These are phyloP conservation scores for Parthenolecanium corni DNA, from an alignment of 2,888 invertebrate genomes.

Conservation along the genomic window DNA sequence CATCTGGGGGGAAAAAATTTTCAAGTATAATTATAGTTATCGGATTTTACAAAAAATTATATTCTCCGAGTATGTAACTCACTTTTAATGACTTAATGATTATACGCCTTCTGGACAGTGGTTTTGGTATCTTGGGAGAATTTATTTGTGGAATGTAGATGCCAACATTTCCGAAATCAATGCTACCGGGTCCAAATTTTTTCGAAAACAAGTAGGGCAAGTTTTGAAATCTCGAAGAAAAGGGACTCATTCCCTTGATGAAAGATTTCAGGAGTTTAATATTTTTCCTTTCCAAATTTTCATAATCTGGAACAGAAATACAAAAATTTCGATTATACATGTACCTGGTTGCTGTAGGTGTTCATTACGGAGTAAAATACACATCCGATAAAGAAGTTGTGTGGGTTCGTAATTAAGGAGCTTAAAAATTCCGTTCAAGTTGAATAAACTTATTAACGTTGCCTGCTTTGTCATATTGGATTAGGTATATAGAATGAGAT, in stretches of 20 bases:
- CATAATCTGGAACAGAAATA: conserved; percentile 8
- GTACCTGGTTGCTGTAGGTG: too few species aligned
- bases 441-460: too few species aligned
- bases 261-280: conserved; percentile 14
- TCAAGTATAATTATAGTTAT: background rate
- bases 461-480: too few species aligned
- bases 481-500: too few species aligned
- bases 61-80: background rate
- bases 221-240: conserved; percentile 2
- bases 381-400: too few species aligned
- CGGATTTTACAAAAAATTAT: too few species aligned
- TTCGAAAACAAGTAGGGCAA: conserved; percentile 14
- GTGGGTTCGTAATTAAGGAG: too few species aligned
- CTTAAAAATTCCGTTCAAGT: too few species aligned
- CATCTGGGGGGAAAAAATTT: conserved; percentile 13
- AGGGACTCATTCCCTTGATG: conserved; percentile 21
- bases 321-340: too few species aligned
- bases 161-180: conserved; percentile 22
- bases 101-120: conserved; percentile 15
- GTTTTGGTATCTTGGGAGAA: conserved; percentile 22
- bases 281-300: background rate
- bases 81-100: conserved; percentile 21
- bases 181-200: conserved; percentile 20
- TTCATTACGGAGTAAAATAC: too few species aligned
- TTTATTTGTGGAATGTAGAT: conserved; percentile 21